Conservation (phyloP, 2,888 invertebrate genomes). For the Tenthredo livida region DNA sequence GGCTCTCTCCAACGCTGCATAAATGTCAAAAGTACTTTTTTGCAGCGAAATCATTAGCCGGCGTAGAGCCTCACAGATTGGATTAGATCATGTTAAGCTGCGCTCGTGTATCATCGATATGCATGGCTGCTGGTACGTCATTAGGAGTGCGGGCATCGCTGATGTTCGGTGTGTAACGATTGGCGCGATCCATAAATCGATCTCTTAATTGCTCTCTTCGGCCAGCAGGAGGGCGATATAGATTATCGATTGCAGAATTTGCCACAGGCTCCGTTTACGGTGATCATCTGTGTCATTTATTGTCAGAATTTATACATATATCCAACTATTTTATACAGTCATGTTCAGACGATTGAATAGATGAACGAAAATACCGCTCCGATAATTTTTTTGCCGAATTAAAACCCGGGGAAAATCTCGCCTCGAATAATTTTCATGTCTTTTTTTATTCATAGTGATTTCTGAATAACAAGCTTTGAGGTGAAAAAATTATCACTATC, state of each 20-base stretch:
- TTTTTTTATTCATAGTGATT: background rate
- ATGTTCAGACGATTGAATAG: background rate
- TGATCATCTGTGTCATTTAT: slow-evolving; percentile 14
- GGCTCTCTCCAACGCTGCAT: background rate
- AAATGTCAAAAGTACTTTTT: background rate
- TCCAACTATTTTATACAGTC: background rate
- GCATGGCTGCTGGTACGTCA: slow-evolving; percentile 63
- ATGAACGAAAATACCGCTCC: background rate
- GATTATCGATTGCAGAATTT: slow-evolving; percentile 30
- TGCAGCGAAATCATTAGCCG: slow-evolving; percentile 33
- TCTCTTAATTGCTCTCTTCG: slow-evolving; percentile 68
- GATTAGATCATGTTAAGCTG: slow-evolving; percentile 28
- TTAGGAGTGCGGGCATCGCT: slow-evolving; percentile 63
- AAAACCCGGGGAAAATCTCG: too few relatives aligned
- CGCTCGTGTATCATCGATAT: slow-evolving; percentile 59
- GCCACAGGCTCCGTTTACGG: slow-evolving; percentile 33
- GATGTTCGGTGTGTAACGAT: slow-evolving; percentile 68
- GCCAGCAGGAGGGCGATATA: slow-evolving; percentile 19
- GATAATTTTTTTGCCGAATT: background rate
- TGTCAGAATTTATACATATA: slow-evolving; percentile 1
- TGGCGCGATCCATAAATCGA: slow-evolving; percentile 70
- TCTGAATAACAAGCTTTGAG: background rate
- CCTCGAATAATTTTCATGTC: background rate
- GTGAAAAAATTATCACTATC: background rate
- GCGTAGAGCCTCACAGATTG: background rate